A percentile compares a stretch with the other conserved stretches of the same genome.
phyloP scores from a whole-genome alignment of 1,140 invertebrate genomes.

The Drosophila azteca region DNA sequence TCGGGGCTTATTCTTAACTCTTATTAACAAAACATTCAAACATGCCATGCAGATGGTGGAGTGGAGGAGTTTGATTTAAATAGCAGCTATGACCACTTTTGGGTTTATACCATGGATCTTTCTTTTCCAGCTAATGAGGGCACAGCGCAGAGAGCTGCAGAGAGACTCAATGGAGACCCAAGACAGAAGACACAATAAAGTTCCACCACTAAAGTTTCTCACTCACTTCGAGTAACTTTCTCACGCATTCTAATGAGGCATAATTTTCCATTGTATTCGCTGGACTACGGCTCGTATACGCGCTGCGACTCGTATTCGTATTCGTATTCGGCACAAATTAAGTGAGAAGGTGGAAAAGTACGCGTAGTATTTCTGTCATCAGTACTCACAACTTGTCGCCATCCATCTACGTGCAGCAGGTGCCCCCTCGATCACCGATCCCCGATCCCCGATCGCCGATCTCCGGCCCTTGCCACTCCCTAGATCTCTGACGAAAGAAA shows the following conservation, averaged over 20 bases:
- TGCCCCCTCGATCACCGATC: no score
- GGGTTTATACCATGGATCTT: conserved; percentile 31
- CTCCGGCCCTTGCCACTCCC: conserved; percentile 44
- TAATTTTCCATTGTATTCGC: conserved; percentile 68
- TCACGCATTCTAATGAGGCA: conserved; percentile 70
- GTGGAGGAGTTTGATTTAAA: conserved; percentile 35
- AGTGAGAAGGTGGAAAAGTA: conserved; percentile 66
- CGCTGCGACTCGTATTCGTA: conserved; percentile 8
- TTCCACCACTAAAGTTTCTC: conserved; percentile 39
- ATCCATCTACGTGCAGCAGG: conserved; percentile 42
- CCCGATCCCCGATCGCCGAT: no score
- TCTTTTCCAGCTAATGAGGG: conserved; percentile 49
- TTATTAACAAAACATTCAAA: conserved; percentile 15
- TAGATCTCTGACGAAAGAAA: conserved; percentile 24
- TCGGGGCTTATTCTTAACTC: no score
- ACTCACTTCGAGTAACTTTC: conserved; percentile 28
- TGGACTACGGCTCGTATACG: neutral
- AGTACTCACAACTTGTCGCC: conserved; percentile 35
- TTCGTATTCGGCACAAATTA: conserved; percentile 55
- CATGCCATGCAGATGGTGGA: conserved; percentile 2
- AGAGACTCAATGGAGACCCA: conserved; percentile 5
- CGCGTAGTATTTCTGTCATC: conserved; percentile 32
- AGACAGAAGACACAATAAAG: conserved; percentile 42
- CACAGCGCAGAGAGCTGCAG: neutral
- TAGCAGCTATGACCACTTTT: conserved; percentile 32